Conservation (phyloP, 1,140 invertebrate genomes). For the Trichonephila clavata region DNA sequence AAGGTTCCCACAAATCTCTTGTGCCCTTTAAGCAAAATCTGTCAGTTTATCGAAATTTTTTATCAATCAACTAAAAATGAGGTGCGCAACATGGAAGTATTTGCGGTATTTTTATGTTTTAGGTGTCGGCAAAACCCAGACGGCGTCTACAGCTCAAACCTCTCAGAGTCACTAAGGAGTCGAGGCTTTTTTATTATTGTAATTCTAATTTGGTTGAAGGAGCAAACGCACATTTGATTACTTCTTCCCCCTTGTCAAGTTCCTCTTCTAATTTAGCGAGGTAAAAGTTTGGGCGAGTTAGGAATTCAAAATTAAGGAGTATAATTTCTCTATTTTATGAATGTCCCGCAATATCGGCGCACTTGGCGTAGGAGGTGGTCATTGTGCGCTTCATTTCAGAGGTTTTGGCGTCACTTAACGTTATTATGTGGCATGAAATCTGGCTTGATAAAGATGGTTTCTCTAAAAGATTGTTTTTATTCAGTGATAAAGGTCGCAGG, state of each 20-base stretch:
- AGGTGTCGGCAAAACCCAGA: slow-evolving; percentile 1
- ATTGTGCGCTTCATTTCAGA: neutral
- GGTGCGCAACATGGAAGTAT: neutral
- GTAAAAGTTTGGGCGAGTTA: neutral
- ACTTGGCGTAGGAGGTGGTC: neutral
- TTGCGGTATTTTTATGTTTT: neutral
- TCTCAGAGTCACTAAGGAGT: neutral
- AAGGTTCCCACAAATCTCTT: neutral
- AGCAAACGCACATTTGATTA: neutral
- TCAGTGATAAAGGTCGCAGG: neutral
- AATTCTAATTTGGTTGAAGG: slow-evolving; percentile 30
- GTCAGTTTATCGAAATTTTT: slow-evolving; percentile 17
- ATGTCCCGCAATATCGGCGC: neutral
- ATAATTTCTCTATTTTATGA: slow-evolving; percentile 22
- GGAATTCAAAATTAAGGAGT: slow-evolving; percentile 7
- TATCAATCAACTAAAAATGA: slow-evolving; percentile 3
- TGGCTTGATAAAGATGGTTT: neutral
- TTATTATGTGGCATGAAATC: neutral
- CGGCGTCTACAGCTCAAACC: neutral
- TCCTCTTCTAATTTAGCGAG: neutral
- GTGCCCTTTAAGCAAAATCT: neutral
- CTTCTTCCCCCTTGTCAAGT: neutral
- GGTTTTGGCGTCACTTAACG: neutral
- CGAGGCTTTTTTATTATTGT: slow-evolving; percentile 9
- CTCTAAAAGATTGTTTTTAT: neutral